A percentile compares a stretch with the other conserved stretches of the same genome.
phyloP scores from a whole-genome alignment of 2,888 invertebrate genomes.

The Epirrhoe alternata region DNA sequence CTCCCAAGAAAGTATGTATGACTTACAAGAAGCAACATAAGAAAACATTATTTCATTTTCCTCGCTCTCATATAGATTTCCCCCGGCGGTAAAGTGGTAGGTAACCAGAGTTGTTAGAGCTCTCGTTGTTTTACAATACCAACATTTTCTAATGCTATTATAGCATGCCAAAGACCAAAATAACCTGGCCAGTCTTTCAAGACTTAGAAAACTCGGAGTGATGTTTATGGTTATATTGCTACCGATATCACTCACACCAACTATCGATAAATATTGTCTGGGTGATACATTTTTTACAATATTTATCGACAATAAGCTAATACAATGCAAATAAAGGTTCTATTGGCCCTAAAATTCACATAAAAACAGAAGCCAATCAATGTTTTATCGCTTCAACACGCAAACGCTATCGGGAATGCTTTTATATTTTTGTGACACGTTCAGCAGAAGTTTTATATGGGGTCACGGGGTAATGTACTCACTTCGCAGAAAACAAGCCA shows the following conservation, averaged over 20 bases:
- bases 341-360: conserved; percentile 30
- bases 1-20: conserved; percentile 44
- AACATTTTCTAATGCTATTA: conserved; percentile 22
- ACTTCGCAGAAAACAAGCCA: conserved; percentile 29
- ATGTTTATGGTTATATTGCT: conserved; percentile 48
- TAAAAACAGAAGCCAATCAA: conserved; percentile 34
- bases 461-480: conserved; percentile 20
- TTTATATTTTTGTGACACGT: conserved; percentile 35
- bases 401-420: conserved; percentile 31
- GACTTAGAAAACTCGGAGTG: conserved; percentile 40
- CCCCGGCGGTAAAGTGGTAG: conserved; percentile 45
- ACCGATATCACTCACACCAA: conserved; percentile 41
- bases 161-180: conserved; percentile 32
- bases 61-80: conserved; percentile 57
- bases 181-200: conserved; percentile 36
- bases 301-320: conserved; percentile 27
- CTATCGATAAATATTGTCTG: conserved; percentile 41
- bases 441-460: conserved; percentile 32
- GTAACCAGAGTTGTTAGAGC: conserved; percentile 36
- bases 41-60: conserved; percentile 57
- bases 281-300: conserved; percentile 26
- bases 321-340: conserved; percentile 37
- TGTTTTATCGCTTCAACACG: conserved; percentile 32
- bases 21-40: conserved; percentile 50
- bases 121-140: conserved; percentile 23